Conservation (phyloP, 2,113 vertebrate species). For the Urocitellus parryii region DNA sequence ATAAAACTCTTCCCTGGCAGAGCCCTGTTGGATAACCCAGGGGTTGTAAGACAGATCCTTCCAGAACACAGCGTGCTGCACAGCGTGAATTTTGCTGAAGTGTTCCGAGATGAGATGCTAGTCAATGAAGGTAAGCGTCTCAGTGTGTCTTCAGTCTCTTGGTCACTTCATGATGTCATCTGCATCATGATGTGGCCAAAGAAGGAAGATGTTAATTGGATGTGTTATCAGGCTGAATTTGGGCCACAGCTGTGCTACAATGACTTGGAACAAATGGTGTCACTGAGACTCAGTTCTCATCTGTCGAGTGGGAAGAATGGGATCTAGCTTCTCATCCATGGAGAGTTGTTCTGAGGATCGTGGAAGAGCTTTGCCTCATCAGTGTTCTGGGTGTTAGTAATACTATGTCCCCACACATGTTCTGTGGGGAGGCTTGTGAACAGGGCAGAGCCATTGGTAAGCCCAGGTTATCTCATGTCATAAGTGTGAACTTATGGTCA, state of each 20-base stretch:
- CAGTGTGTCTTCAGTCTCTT: background rate
- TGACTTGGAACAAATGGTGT: background rate
- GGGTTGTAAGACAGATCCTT: slow-evolving; percentile 86
- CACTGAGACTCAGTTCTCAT: background rate
- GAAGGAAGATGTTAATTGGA: background rate
- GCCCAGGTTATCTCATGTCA: background rate
- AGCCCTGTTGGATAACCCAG: slow-evolving; percentile 87
- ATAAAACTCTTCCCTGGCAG: slow-evolving; percentile 75
- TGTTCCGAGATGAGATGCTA: slow-evolving; percentile 92
- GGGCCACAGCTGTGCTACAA: background rate
- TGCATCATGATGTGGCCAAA: background rate
- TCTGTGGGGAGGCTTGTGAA: background rate
- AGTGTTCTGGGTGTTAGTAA: background rate
- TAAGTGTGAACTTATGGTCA: background rate
- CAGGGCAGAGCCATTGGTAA: background rate
- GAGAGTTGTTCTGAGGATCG: background rate
- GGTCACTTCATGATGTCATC: background rate
- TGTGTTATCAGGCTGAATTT: background rate
- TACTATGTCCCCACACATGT: background rate
- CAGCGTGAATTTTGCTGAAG: slow-evolving; percentile 91
- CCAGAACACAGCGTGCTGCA: slow-evolving; percentile 91
- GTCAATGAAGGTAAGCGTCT: slow-evolving; percentile 90
- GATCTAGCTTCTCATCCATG: background rate
- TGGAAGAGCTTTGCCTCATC: background rate
- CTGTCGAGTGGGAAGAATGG: background rate